Conservation (phyloP, 2,797 vertebrate species). For the Sarcophilus harrisii region DNA sequence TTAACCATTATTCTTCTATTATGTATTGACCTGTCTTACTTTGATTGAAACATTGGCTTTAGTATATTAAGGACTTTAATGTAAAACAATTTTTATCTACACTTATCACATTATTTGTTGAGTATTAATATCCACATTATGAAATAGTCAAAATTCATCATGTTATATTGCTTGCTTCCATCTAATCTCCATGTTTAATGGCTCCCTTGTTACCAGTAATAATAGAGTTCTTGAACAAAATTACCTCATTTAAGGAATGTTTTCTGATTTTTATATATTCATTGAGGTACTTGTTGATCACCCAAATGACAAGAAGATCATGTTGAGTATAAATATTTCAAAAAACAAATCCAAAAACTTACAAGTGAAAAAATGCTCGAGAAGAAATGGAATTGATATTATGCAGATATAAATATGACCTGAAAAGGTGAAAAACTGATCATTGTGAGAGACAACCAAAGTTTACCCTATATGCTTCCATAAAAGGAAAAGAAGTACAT, state of each 20-base stretch:
- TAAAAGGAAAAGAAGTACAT: background rate
- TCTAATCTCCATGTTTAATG: slow-evolving; percentile 13
- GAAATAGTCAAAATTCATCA: slow-evolving; percentile 81
- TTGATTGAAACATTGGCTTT: slow-evolving; percentile 11
- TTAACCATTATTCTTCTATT: background rate
- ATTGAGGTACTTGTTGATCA: slow-evolving; percentile 23
- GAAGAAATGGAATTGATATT: background rate
- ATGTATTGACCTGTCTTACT: background rate
- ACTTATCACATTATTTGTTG: slow-evolving; percentile 68
- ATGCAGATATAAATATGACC: background rate
- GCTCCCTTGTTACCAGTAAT: background rate
- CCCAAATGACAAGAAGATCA: background rate
- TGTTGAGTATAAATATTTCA: background rate
- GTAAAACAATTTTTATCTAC: slow-evolving; percentile 61
- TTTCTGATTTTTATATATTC: slow-evolving; percentile 73
- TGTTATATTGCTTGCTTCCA: slow-evolving; percentile 71
- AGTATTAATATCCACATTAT: slow-evolving; percentile 84
- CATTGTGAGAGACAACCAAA: background rate
- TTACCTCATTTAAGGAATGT: slow-evolving; percentile 79
- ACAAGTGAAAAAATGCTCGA: background rate
- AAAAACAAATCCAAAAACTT: background rate
- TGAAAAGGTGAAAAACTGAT: background rate
- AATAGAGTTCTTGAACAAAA: slow-evolving; percentile 80
- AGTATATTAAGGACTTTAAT: slow-evolving; percentile 44
- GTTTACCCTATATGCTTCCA: background rate